Evolutionary conservation across 1,140 invertebrate genomes (phyloP), one percentile per base, ranked within the genome.

Genomic region (Heliconius nattereri): DNA sequence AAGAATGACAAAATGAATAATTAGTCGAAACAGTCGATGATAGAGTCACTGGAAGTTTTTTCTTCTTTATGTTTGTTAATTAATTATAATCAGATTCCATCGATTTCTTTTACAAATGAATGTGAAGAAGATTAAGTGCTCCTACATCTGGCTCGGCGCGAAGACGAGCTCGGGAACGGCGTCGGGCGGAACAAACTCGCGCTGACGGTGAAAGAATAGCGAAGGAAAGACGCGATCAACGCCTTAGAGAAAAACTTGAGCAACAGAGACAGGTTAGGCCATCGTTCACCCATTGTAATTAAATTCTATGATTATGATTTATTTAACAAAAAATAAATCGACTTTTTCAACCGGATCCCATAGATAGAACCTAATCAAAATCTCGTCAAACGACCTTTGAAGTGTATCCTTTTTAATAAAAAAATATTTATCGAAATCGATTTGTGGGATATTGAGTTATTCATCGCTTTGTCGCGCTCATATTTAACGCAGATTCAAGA

Each of bases 91-190:
- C 0, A 52, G 2, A 23, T 7, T 9, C 2, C 0, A 54, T 54
- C 3, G 52, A 54, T 57, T 57, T 23, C 2, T 23, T 29, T 66
- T 26, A 66, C 29, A n/a, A 66, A 66, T 66, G 26, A 66, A 66
- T 16, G 11, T 66, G 13, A 66, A 94, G 91, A 85, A 87, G 90
- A 80, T 78, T 93, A 35, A 92, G 90, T 82, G 89, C 84, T 70
- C 90, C 90, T 7, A 89, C 86, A 16, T 92, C 92, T 26, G 89
- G 90, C 20, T 93, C 92, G 9, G 85, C 87, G 16, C 83, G 89
- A 26, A 84, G 90, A 23, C 84, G 89, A 32, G 88, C 87, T 9
- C 85, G 89, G 1, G 87, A 94, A 75, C 83, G 90, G 8, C 81
- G 74, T 8, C 81, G 72, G 7, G 91, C 91, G 1, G 87, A 92